Percentiles rank a stretch among this genome's conserved stretches.
Evolutionary conservation across 2,797 vertebrate species (phyloP).

Genomic region (Chelidonichthys spinosus): DNA sequence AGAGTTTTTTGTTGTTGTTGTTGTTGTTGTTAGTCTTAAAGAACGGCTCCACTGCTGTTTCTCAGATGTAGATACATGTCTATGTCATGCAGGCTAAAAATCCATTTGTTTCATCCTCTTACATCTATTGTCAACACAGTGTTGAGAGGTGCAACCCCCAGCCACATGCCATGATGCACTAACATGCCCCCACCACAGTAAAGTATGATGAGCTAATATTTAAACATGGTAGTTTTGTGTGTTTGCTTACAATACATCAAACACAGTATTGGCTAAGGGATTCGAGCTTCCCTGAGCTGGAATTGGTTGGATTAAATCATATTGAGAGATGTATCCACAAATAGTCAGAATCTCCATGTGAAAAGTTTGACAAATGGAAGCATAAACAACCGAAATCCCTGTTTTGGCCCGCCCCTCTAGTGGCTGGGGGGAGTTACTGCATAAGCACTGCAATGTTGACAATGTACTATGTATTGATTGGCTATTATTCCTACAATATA

Average conservation of each 20-base stretch:
- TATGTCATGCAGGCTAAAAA: neutral
- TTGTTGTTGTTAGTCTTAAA: slow-evolving; percentile 36
- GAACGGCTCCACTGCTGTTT: slow-evolving; percentile 64
- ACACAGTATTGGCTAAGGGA: neutral
- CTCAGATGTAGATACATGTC: neutral
- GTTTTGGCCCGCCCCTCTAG: neutral
- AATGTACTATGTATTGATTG: neutral
- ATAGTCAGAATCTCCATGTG: neutral
- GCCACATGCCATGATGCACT: neutral
- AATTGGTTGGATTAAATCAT: neutral
- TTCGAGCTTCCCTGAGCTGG: neutral
- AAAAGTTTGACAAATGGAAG: neutral
- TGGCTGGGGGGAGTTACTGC: neutral
- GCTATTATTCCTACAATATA: neutral
- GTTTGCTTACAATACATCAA: neutral
- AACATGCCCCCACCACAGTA: neutral
- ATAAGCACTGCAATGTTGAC: slow-evolving; percentile 22
- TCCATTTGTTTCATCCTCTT: neutral
- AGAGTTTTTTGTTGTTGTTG: neutral
- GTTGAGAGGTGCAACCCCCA: slow-evolving; percentile 9
- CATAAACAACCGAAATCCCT: too few relatives aligned
- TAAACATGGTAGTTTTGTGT: neutral
- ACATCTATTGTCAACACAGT: slow-evolving; percentile 2
- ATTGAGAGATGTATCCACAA: neutral
- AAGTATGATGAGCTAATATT: neutral